Evolutionary conservation across 2,797 vertebrate genomes (phyloP).

Genomic region (Astyanax mexicanus): DNA sequence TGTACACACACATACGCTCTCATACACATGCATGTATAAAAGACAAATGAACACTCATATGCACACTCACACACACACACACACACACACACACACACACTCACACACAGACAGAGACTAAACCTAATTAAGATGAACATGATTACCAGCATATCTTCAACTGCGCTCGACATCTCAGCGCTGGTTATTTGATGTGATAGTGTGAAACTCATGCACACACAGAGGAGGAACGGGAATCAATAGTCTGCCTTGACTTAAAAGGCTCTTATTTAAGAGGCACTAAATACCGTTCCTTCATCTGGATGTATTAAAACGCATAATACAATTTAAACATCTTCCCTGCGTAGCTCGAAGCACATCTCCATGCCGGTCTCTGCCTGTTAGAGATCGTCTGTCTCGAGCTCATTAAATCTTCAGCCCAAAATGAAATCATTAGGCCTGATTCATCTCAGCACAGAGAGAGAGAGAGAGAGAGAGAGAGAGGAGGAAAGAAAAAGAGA

Average conservation of each 20-base stretch:
- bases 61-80: background rate
- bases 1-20: too few relatives aligned
- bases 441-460: conserved; percentile 30
- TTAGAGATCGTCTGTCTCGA: conserved; percentile 10
- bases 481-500: conserved; percentile 13
- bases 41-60: too few relatives aligned
- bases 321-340: conserved; percentile 43
- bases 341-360: conserved; percentile 26
- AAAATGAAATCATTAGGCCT: conserved; percentile 43
- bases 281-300: conserved; percentile 49
- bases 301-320: conserved; percentile 47
- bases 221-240: conserved; percentile 38
- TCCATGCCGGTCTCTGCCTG: conserved; percentile 6
- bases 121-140: conserved; percentile 42
- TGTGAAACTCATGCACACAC: conserved; percentile 48
- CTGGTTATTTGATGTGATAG: conserved; percentile 49
- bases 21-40: too few relatives aligned
- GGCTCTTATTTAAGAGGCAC: conserved; percentile 35
- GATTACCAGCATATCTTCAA: conserved; percentile 42
- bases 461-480: conserved; percentile 5
- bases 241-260: conserved; percentile 25
- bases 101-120: background rate
- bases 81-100: background rate
- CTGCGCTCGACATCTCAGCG: conserved; percentile 27
- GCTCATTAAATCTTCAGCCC: conserved; percentile 38